Base-by-base conservation (phyloP, 2,888 invertebrate species). In the Lepidochitona cinerea region DNA sequence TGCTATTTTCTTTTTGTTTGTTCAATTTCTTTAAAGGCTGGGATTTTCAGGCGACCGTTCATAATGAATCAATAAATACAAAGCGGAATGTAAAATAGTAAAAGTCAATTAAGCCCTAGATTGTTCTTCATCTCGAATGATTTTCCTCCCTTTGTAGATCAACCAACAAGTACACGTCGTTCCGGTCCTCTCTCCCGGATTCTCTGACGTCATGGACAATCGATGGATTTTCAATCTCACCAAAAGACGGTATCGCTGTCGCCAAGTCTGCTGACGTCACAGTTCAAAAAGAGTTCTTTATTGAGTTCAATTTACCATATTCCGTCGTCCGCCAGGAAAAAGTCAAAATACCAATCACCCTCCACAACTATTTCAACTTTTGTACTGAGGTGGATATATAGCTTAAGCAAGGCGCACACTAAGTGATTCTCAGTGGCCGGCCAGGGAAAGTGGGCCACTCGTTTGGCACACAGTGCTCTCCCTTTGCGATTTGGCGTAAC, bases 251-350 rank as follows among this genome's bases (percentile, higher is more conserved):
- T 26, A 90, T 96, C 66, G 96, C 95, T 2, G 91, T 96, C 3
- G 93, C 94, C 0, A 93, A 94, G 37, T 91, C 93, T 0, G 92
- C 93, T 0, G 92, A 93, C 83, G 91, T 93, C 64, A 93, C 94
- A 92, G 95, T 96, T 0, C 94, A 94, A 89, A 94, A 95, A 81
- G 94, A 94, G 23, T 95, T 98, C 87, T 95, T 95, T 78, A 93
- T 97, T 59, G 93, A 94, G 3, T 92, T 96, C 6, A 95, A 97
- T 87, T 91, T 98, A 54, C 98, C 98, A 0, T 95, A 95, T 83
- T 94, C 95, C 0, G 93, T 98, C 26, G 95, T 96, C 85, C 93
- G 94, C 76, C 97, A 96, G 23, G 98, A 98, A 92, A 94, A 95
- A 2, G 93, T 98, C 71, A 94, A 96, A 0, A 93, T 97, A 72